Conservation (phyloP, 23 tunicate genomes). For the Aplidium turbinatum region DNA sequence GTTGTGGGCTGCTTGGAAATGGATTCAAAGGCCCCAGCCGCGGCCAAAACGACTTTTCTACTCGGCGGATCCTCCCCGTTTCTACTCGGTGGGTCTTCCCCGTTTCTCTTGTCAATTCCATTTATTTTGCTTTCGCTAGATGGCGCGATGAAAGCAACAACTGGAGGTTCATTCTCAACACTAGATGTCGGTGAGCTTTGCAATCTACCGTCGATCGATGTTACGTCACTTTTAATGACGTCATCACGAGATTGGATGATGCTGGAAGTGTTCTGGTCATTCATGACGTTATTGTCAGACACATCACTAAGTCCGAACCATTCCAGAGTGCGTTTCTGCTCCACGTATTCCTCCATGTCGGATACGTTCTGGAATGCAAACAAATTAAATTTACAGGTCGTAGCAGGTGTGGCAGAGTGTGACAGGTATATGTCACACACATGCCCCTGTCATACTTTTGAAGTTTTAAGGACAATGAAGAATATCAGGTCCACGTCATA, state of each 20-base stretch:
- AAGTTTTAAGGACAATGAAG: no score
- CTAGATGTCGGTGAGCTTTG: slow-evolving; percentile 34
- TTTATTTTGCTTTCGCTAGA: no score
- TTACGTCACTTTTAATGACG: no score
- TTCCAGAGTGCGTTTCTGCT: slow-evolving; percentile 23
- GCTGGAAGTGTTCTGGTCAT: no score
- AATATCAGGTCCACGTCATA: no score
- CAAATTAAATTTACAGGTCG: neutral
- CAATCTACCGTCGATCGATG: no score
- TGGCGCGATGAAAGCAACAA: neutral
- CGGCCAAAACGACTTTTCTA: slow-evolving; percentile 44
- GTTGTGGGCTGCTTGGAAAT: slow-evolving; percentile 9
- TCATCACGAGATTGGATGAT: no score
- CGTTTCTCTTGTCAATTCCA: no score
- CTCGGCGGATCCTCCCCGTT: slow-evolving; percentile 8
- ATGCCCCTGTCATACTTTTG: no score
- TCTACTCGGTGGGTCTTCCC: neutral
- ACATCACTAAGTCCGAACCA: slow-evolving; percentile 32
- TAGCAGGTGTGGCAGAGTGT: neutral
- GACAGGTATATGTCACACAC: no score
- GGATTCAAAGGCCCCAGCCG: slow-evolving; percentile 47
- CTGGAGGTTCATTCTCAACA: slow-evolving; percentile 22
- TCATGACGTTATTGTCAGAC: neutral
- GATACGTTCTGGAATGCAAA: slow-evolving; percentile 41
- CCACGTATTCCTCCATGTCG: slow-evolving; percentile 55